A percentile compares a stretch with the other conserved stretches of the same genome.
Evolutionary conservation across 2,113 vertebrate genomes (phyloP).

Genomic region (Hylia prasina): DNA sequence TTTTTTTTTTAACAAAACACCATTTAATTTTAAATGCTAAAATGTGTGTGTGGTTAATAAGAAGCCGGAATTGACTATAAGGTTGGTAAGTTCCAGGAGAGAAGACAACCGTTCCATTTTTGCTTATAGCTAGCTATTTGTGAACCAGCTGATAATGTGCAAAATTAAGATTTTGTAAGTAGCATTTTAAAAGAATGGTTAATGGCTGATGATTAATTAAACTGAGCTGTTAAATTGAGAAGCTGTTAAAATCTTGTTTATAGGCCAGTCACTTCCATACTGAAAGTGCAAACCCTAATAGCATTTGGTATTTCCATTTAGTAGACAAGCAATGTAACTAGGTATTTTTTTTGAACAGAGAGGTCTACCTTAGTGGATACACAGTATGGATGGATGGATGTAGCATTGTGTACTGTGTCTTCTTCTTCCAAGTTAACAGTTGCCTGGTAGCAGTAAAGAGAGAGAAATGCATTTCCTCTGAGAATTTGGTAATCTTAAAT

Average conservation of each 20-base stretch:
- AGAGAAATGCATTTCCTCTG: constrained; percentile 5
- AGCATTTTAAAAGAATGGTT: constrained; percentile 80
- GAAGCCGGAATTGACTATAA: constrained; percentile 71
- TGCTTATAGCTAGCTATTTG: constrained; percentile 73
- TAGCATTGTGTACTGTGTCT: not conserved
- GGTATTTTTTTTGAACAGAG: not conserved
- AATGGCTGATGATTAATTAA: constrained; percentile 81
- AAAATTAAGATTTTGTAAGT: constrained; percentile 78
- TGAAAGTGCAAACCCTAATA: constrained; percentile 46
- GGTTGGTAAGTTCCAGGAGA: constrained; percentile 59
- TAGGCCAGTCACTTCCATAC: constrained; percentile 54
- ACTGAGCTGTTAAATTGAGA: constrained; percentile 75
- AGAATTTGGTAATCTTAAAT: constrained; percentile 11
- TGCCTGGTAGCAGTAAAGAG: not conserved
- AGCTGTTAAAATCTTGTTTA: constrained; percentile 73
- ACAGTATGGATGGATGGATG: not conserved
- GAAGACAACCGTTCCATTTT: constrained; percentile 59
- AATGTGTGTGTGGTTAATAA: constrained; percentile 73
- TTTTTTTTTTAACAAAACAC: constrained; percentile 18
- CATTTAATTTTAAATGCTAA: constrained; percentile 75
- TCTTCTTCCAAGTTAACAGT: constrained; percentile 9
- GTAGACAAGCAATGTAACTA: not conserved
- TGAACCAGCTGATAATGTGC: constrained; percentile 76
- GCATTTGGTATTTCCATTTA: constrained; percentile 51
- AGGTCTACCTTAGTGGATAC: not conserved